A percentile compares a stretch with the other conserved stretches of the same genome.
Evolutionary conservation across 2,113 vertebrate genomes (phyloP).

Genomic region (Pelobates fuscus): DNA sequence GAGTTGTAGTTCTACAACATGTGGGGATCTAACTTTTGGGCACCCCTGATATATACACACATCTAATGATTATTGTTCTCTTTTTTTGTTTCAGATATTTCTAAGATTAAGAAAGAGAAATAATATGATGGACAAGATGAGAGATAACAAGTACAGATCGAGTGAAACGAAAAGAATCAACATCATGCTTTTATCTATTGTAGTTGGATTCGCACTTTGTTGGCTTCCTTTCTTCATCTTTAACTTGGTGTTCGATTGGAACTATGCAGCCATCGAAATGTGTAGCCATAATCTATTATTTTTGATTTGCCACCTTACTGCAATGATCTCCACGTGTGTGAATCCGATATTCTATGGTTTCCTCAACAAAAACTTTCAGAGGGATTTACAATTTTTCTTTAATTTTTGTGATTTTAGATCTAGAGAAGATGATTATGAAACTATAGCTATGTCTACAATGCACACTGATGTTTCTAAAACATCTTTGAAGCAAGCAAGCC

Average conservation of each 20-base stretch:
- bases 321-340: constrained; percentile 86
- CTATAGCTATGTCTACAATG: constrained; percentile 87
- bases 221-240: constrained; percentile 88
- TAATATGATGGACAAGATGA: constrained; percentile 83
- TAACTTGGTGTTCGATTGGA: constrained; percentile 84
- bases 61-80: neutral
- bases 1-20: too few relatives aligned
- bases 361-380: constrained; percentile 88
- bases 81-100: constrained; percentile 74
- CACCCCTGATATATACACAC: too few relatives aligned
- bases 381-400: constrained; percentile 80
- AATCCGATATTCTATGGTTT: constrained; percentile 89
- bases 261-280: constrained; percentile 75
- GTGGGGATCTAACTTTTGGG: too few relatives aligned
- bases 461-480: constrained; percentile 85
- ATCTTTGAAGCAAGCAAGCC: constrained; percentile 77
- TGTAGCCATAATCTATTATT: constrained; percentile 84
- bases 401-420: constrained; percentile 77
- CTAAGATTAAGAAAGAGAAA: constrained; percentile 77
- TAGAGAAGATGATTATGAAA: constrained; percentile 83
- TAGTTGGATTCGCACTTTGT: constrained; percentile 82
- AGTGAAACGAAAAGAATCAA: constrained; percentile 82
- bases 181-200: constrained; percentile 84
- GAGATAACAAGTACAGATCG: constrained; percentile 81
- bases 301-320: constrained; percentile 82